Percentiles rank a stretch among this genome's conserved stretches.
phyloP scores from a whole-genome alignment of 2,797 vertebrate species.

The Liasis olivaceus region DNA sequence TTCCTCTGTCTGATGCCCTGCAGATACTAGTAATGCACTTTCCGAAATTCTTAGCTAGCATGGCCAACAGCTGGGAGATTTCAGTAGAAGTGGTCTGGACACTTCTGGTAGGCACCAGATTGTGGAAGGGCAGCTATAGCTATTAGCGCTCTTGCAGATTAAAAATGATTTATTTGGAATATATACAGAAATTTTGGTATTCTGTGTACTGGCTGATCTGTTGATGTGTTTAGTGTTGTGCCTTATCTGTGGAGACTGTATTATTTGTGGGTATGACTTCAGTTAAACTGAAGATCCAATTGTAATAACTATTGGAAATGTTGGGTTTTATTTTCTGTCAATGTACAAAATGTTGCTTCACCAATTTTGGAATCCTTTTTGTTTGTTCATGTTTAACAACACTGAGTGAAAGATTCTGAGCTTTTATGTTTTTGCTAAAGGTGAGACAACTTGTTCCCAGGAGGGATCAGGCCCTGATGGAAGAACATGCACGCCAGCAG shows the following conservation, averaged over 20 bases:
- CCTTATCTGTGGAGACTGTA: slow-evolving; percentile 1
- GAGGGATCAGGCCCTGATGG: slow-evolving; percentile 94
- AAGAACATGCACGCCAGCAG: slow-evolving; percentile 94
- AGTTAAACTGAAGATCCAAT: not conserved
- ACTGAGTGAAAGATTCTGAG: not conserved
- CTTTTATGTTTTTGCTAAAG: slow-evolving; percentile 64
- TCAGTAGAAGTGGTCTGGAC: not conserved
- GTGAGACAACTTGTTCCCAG: slow-evolving; percentile 94
- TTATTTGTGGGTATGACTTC: slow-evolving; percentile 4
- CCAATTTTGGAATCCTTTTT: not conserved
- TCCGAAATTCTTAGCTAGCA: not conserved
- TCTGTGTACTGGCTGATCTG: not conserved
- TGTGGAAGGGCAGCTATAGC: not conserved
- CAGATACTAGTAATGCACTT: not conserved
- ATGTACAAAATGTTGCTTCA: not conserved
- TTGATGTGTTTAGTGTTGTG: not conserved
- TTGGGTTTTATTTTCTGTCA: slow-evolving; percentile 1
- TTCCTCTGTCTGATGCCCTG: not conserved
- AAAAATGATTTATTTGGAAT: slow-evolving; percentile 9
- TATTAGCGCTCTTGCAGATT: not conserved
- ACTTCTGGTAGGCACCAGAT: not conserved
- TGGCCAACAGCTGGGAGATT: not conserved
- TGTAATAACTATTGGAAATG: not conserved
- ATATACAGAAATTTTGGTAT: not conserved
- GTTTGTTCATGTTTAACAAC: not conserved